Base-by-base conservation (phyloP, 2,888 invertebrate genomes). In the Philaethria dido region DNA sequence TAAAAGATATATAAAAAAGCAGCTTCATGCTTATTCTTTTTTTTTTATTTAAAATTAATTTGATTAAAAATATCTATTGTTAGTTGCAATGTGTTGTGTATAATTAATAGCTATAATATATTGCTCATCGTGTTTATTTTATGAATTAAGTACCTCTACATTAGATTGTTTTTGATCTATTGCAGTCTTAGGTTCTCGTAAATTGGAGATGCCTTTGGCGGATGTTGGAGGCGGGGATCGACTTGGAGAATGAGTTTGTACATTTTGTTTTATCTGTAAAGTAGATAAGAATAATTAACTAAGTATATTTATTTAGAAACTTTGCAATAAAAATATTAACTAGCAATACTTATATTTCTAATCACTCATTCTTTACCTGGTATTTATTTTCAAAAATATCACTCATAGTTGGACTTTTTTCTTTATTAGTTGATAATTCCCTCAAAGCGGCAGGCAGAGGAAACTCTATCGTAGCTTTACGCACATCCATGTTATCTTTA, bases 331-430 rank as follows among this genome's bases (percentile, higher is more conserved):
- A n/a, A n/a, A n/a, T n/a, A n/a, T n/a, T n/a, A n/a, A n/a, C n/a
- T n/a, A n/a, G n/a, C n/a, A n/a, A n/a, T n/a, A n/a, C n/a, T n/a
- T n/a, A n/a, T n/a, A n/a, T n/a, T n/a, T n/a, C n/a, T n/a, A n/a
- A n/a, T n/a, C n/a, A n/a, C 29, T 29, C 29, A 29, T 29, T 9
- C 22, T 14, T 44, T 18, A 89, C 91, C 84, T 85, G 86, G 78
- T 77, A 80, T 69, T 81, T 80, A 62, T 75, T 87, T 45, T 92
- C 87, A 48, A 93, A 87, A 75, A 93, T 93, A 68, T 94, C 93
- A 67, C 91, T 93, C 93, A 93, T 93, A 0, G 89, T 92, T 0
- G 93, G 93, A 59, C 89, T 83, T 70, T 88, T 88, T 13, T 85
- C 84, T 36, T 83, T 87, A 33, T 85, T 87, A 3, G 80, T 78